Evolutionary conservation across 1,140 invertebrate species (phyloP).

Genomic region (Hyles vespertilio): DNA sequence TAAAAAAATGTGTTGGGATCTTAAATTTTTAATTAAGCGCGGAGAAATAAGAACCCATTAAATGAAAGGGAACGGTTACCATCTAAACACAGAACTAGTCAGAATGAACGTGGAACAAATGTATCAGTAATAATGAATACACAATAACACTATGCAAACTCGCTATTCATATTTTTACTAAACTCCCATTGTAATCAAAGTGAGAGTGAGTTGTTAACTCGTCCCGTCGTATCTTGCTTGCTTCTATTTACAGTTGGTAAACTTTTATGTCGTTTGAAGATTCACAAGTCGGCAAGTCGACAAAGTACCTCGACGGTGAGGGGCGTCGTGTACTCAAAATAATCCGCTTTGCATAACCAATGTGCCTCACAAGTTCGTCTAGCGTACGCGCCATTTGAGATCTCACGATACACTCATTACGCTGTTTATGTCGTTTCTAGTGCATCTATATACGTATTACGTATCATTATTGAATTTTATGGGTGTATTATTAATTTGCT

Average conservation of each 20-base stretch:
- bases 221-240: not conserved
- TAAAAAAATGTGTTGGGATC: no score
- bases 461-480: no score
- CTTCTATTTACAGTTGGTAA: constrained; percentile 6
- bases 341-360: constrained; percentile 37
- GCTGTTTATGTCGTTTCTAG: not conserved
- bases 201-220: not conserved
- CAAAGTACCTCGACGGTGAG: constrained; percentile 10
- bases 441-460: no score
- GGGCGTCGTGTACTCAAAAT: constrained; percentile 21
- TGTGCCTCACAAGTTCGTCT: constrained; percentile 15
- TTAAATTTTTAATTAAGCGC: no score
- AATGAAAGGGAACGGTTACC: no score
- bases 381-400: constrained; percentile 5
- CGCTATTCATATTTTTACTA: no score
- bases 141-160: no score
- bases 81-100: no score
- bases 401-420: constrained; percentile 13
- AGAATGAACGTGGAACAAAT: no score
- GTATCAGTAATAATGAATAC: no score
- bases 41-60: no score
- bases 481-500: no score
- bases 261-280: constrained; percentile 8
- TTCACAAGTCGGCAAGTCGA: constrained; percentile 6
- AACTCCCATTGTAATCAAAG: not conserved